Percentiles rank a stretch among this genome's conserved stretches.
Conservation (phyloP, 2,113 vertebrate species). For the Vidua macroura region DNA sequence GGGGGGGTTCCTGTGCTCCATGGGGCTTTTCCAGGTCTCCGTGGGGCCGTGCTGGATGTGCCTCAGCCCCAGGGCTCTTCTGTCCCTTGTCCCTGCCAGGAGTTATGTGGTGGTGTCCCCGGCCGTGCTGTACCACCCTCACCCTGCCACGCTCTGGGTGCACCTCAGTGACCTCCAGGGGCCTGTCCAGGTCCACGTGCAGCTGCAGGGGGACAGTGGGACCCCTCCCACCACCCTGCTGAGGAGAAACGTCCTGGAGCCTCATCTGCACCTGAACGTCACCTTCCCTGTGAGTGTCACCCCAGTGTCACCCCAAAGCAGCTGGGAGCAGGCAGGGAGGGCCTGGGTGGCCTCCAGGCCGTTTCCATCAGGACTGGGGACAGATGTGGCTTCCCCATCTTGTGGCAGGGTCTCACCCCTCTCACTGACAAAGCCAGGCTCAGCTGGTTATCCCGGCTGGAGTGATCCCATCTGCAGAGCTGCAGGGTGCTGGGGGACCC, state of each 20-base stretch:
- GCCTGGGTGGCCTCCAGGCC: neutral
- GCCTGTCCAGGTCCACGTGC: neutral
- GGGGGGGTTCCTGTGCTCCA: neutral
- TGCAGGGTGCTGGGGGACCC: neutral
- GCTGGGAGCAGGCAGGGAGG: accelerated
- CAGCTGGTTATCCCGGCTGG: neutral
- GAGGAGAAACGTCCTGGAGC: neutral
- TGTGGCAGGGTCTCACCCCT: neutral
- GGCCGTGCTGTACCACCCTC: neutral
- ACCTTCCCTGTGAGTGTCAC: neutral
- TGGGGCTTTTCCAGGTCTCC: neutral
- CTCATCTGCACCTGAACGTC: neutral
- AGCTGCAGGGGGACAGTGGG: neutral
- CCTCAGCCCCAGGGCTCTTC: neutral
- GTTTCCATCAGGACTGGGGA: neutral
- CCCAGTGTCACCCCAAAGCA: neutral
- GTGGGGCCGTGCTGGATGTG: neutral
- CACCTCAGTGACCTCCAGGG: neutral
- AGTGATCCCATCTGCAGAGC: neutral
- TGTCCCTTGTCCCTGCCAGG: neutral
- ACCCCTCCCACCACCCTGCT: neutral
- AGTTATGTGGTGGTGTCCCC: neutral
- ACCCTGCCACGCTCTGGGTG: neutral
- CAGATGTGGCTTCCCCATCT: neutral
- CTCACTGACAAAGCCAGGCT: too few species aligned